Evolutionary conservation across 2,797 vertebrate genomes (phyloP), one percentile per base, ranked within the genome.

Genomic region (Chaenodraco wilsoni): DNA sequence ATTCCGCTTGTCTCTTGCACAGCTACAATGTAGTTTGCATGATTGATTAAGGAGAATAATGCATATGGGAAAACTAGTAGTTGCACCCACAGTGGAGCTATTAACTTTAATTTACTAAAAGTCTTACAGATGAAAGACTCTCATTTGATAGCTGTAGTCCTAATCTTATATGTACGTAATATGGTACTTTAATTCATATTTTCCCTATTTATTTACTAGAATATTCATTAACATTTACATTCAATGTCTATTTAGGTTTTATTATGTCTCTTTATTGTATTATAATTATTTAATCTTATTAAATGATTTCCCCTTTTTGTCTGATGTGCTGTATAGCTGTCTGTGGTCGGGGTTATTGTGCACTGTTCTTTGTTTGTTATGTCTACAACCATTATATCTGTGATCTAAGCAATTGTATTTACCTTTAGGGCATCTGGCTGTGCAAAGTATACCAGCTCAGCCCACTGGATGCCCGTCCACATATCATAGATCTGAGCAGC

Each of bases 341-440:
- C 8, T 7, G 8, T 37, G 33, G 33, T 37, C 9, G 33, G 33
- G 33, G 33, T 37, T 37, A 37, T 9, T 37, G 33, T 37, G 33
- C 33, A 27, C 27, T 27, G 27, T 27, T 27, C 27, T 27, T 27
- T 27, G 27, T 27, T 27, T 27, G 27, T 27, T 27, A 27, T 27
- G 27, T 27, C 27, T 27, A 57, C 4, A 57, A 57, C 55, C 55
- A 43, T 23, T 19, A 41, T 11, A 7, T 31, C 9, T n/a, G 15
- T 46, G 16, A 31, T 21, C 5, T 19, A 17, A 5, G 31, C 5
- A 51, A 52, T 41, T 21, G 19, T 41, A 27, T 43, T 73, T 90
- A 97, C 96, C 96, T 97, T 97, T 19, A 97, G 90, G 65, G 96
- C 96, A 17, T 97, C 95, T 1, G 96, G 94, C 41, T 96, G 94